Percentiles rank a stretch among this genome's conserved stretches.
Conservation (phyloP, 2,888 invertebrate genomes). For the Drosophila incognita region DNA sequence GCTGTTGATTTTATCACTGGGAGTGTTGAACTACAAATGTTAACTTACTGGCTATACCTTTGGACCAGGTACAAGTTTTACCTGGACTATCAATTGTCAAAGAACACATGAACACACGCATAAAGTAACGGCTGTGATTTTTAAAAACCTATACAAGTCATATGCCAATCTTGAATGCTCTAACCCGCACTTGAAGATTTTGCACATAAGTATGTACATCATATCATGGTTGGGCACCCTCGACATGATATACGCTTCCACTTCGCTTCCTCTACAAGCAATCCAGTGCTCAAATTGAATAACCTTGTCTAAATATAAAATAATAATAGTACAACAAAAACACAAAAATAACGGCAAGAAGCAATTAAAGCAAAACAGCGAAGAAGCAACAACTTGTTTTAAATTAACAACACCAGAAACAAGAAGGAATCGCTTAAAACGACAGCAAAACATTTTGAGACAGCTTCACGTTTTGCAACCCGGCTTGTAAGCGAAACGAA, state of each 20-base stretch:
- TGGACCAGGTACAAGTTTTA: constrained; percentile 21
- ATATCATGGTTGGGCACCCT: constrained; percentile 23
- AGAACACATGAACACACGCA: neutral
- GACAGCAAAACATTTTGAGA: constrained; percentile 18
- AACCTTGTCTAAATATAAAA: constrained; percentile 66
- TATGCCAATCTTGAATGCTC: constrained; percentile 2
- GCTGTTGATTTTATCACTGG: constrained; percentile 50
- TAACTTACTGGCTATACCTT: constrained; percentile 32
- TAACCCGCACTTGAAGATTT: constrained; percentile 10
- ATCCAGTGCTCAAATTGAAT: constrained; percentile 53
- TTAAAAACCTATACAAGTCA: neutral
- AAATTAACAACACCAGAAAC: constrained; percentile 47
- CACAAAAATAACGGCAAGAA: constrained; percentile 71
- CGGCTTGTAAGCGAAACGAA: constrained; percentile 27
- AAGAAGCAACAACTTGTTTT: constrained; percentile 75
- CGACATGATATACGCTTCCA: constrained; percentile 44
- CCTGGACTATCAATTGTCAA: constrained; percentile 13
- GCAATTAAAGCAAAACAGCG: constrained; percentile 67
- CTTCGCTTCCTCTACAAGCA: constrained; percentile 73
- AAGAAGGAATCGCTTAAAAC: constrained; percentile 54
- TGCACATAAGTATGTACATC: constrained; percentile 9
- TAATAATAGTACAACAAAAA: constrained; percentile 54
- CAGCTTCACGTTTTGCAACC: constrained; percentile 16
- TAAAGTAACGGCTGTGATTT: constrained; percentile 2
- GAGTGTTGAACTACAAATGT: constrained; percentile 44